Evolutionary conservation across 2,888 invertebrate species (phyloP), one percentile per base, ranked within the genome.

Genomic region (Ichneumon xanthorius): DNA sequence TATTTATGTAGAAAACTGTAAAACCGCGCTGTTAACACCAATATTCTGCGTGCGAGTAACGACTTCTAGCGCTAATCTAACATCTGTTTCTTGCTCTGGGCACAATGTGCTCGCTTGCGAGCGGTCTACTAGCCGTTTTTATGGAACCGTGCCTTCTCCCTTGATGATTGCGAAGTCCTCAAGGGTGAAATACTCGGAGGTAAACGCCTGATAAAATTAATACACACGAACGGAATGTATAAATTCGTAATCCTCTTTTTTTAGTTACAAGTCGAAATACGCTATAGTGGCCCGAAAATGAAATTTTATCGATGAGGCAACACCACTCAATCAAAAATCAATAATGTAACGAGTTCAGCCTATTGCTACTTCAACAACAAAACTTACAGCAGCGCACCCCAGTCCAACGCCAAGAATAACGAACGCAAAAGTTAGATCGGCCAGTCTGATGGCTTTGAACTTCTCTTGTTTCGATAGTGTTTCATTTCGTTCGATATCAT

Each of bases 351-450:
- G 7, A 22, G 11, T 11, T 19, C 4, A 55, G 19, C 19, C 22
- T 11, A 55, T 11, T 22, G 55, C 55, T 11, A 55, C 16, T 63
- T 75, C 75, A 14, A 75, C 11, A 37, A 48, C 19, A n/a, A 75
- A 63, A 2, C 26, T 63, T 11, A 75, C 3, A 3, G 48, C 48
- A 33, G 63, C 75, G 45, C 61, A 75, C 2, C 11, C 75, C 19
- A 75, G 5, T 2, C 75, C 75, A 33, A 63, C 30, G 4, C 30
- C 75, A 30, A 75, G 63, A 50, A 75, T n/a, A 16, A 26, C 50
- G 26, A 75, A 75, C 33, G 63, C 63, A 14, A 75, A 75, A 2
- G 11, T 63, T 16, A 75, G n/a, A 2, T 75, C 30, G 14, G 11
- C 30, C 30, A 72, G 14, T 14, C 1, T 22, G 2, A 72, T 72